These are phyloP conservation scores for Holcopasites calliopsidis DNA, from an alignment of 1,140 invertebrate genomes.

Conservation along the genomic window DNA sequence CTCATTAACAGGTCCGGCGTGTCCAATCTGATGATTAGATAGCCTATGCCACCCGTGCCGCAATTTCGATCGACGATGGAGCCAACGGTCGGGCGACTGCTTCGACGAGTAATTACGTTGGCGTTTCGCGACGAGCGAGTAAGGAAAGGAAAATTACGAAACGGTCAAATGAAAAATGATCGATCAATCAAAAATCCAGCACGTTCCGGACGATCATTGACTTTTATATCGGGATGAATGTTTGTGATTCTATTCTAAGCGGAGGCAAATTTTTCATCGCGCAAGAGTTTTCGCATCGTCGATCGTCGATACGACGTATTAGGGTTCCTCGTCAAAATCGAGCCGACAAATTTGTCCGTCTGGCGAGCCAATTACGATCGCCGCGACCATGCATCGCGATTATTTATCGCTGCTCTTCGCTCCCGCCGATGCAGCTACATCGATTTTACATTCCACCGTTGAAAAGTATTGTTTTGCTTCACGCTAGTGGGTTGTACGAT, in stretches of 20 bases:
- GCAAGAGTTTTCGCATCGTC: slow-evolving; percentile 44
- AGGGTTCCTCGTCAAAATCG: slow-evolving; percentile 49
- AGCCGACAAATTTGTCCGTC: slow-evolving; percentile 61
- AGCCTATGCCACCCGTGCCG: slow-evolving; percentile 52
- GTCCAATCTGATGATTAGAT: slow-evolving; percentile 63
- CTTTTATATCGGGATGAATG: slow-evolving; percentile 63
- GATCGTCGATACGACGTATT: slow-evolving; percentile 32
- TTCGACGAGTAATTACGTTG: slow-evolving; percentile 56
- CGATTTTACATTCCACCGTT: too few relatives aligned
- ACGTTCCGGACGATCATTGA: slow-evolving; percentile 22
- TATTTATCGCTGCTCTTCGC: slow-evolving; percentile 17
- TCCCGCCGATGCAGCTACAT: background rate
- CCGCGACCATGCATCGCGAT: background rate
- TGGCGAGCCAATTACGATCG: slow-evolving; percentile 52
- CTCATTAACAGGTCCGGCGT: slow-evolving; percentile 62
- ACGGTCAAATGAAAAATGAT: slow-evolving; percentile 53
- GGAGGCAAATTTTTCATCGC: slow-evolving; percentile 58
- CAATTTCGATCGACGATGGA: slow-evolving; percentile 50
- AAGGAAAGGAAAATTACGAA: background rate
- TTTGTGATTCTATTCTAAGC: slow-evolving; percentile 61
- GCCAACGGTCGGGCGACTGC: slow-evolving; percentile 45
- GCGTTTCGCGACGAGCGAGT: background rate
- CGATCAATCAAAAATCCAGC: slow-evolving; percentile 35
- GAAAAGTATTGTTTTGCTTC: too few relatives aligned
- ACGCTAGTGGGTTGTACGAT: too few relatives aligned